Conservation (phyloP, 2,113 vertebrate genomes). For the Butorides virescens region DNA sequence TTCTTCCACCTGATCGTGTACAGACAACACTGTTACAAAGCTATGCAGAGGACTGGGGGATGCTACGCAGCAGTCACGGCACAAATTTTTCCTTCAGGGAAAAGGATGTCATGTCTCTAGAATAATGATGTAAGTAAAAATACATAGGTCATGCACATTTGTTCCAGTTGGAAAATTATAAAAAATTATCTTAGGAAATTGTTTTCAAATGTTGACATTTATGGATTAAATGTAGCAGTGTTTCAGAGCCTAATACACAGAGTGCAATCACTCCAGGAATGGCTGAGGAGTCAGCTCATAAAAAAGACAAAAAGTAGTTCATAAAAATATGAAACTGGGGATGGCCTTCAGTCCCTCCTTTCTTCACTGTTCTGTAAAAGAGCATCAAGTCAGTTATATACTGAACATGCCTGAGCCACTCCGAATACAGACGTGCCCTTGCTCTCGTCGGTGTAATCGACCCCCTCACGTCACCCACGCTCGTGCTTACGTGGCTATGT, state of each 20-base stretch:
- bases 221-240: background rate
- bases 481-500: rapidly evolving
- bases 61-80: rapidly evolving
- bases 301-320: background rate
- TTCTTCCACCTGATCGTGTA: background rate
- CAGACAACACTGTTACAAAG: background rate
- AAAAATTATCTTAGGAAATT: background rate
- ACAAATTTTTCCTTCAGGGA: background rate
- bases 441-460: rapidly evolving
- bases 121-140: background rate
- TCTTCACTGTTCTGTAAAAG: background rate
- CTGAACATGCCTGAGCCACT: background rate
- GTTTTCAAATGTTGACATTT: background rate
- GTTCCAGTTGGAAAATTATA: background rate
- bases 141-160: background rate
- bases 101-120: background rate
- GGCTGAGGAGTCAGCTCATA: background rate
- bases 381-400: background rate
- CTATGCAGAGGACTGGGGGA: background rate
- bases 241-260: background rate
- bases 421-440: background rate
- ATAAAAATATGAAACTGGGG: background rate
- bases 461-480: background rate
- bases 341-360: background rate
- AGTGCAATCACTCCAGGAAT: background rate